These are phyloP conservation scores for Parelbella ahira DNA, from an alignment of 2,888 invertebrate genomes.

Conservation along the genomic window DNA sequence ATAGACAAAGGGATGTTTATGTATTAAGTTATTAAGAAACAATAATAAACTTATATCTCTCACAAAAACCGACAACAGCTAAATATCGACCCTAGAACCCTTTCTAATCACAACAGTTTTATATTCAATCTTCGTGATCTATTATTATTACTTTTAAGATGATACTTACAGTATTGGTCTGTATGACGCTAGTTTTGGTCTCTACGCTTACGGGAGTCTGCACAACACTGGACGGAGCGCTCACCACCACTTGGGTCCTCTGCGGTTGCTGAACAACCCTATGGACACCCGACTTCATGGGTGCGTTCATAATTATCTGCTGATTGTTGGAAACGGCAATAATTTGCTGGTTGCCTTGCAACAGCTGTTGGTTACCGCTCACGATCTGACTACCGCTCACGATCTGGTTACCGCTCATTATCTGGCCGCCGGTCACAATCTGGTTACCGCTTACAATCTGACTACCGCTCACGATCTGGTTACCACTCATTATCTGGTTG, in stretches of 20 bases:
- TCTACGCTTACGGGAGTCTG: slow-evolving; percentile 42
- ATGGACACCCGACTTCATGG: slow-evolving; percentile 55
- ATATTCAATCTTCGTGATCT: too few relatives aligned
- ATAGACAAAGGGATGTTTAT: too few relatives aligned
- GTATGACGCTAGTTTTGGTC: slow-evolving; percentile 51
- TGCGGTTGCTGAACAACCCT: slow-evolving; percentile 56
- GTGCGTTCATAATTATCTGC: slow-evolving; percentile 63
- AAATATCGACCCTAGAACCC: too few relatives aligned
- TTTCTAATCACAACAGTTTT: too few relatives aligned
- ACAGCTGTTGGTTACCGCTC: slow-evolving; percentile 45
- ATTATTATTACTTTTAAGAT: background rate
- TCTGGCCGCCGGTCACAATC: slow-evolving; percentile 40
- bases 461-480: slow-evolving; percentile 35
- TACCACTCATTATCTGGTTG: slow-evolving; percentile 41
- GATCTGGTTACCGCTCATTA: slow-evolving; percentile 35
- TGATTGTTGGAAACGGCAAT: slow-evolving; percentile 67
- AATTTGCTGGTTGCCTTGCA: slow-evolving; percentile 60
- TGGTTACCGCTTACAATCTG: slow-evolving; percentile 39
- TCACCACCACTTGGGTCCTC: slow-evolving; percentile 45
- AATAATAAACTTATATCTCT: too few relatives aligned
- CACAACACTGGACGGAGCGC: slow-evolving; percentile 37
- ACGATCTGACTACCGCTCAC: slow-evolving; percentile 38
- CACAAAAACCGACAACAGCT: too few relatives aligned
- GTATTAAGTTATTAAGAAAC: too few relatives aligned
- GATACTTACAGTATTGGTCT: too few relatives aligned